These are phyloP conservation scores for Lycaena phlaeas DNA, from an alignment of 2,888 invertebrate species.

Conservation along the genomic window DNA sequence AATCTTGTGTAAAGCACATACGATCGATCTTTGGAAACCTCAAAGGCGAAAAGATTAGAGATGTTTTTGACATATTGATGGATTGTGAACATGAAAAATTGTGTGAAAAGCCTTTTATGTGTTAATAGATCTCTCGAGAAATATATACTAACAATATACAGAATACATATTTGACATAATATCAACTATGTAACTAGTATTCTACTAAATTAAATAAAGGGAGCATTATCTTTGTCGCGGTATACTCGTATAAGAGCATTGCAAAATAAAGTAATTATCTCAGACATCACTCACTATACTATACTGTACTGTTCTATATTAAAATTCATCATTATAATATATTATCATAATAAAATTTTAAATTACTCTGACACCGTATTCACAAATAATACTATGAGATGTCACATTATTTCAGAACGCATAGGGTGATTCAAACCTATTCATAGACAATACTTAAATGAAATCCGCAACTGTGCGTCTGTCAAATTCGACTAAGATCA, in stretches of 20 bases:
- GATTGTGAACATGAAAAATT: slow-evolving; percentile 3
- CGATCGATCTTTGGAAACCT: not conserved
- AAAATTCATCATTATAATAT: not conserved
- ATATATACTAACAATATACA: not conserved
- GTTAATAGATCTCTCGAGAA: not conserved
- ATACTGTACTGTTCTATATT: not conserved
- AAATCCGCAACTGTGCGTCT: too few relatives aligned
- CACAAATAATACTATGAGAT: too few relatives aligned
- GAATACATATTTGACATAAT: too few relatives aligned
- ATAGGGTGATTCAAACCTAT: too few relatives aligned
- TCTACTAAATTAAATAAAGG: too few relatives aligned
- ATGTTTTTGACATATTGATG: slow-evolving; percentile 3
- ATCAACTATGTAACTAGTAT: too few relatives aligned
- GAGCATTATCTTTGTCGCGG: not conserved
- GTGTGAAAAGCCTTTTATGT: not conserved
- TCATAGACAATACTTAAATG: too few relatives aligned
- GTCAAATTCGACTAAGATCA: too few relatives aligned
- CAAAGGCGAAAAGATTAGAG: not conserved
- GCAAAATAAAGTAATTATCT: not conserved
- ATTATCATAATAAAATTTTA: not conserved
- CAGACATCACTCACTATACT: not conserved
- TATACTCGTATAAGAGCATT: not conserved
- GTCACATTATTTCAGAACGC: too few relatives aligned
- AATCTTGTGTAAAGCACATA: not conserved
- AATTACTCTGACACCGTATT: not conserved